Evolutionary conservation across 2,797 vertebrate species (phyloP).

Genomic region (Tenualosa ilisha): DNA sequence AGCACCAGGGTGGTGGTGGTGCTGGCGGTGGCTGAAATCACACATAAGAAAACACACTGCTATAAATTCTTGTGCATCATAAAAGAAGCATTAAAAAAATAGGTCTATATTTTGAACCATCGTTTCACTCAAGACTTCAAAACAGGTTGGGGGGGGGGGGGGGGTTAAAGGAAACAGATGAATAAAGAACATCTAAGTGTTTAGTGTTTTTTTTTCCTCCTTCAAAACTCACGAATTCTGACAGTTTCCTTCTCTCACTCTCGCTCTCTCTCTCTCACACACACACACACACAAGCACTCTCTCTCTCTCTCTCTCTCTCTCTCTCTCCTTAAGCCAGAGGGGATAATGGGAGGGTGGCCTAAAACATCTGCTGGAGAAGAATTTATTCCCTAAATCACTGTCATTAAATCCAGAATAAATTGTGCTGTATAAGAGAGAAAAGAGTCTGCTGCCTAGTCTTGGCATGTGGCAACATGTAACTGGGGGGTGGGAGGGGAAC

Average conservation of each 20-base stretch:
- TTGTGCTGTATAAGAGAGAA: constrained; percentile 49
- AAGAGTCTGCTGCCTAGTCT: constrained; percentile 37
- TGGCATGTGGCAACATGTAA: constrained; percentile 52
- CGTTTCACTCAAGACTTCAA: background rate
- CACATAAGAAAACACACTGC: background rate
- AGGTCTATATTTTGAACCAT: background rate
- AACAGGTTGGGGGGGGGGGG: background rate
- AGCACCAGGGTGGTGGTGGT: background rate
- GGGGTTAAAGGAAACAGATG: constrained; percentile 10
- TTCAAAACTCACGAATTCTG: background rate
- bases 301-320: constrained; percentile 19
- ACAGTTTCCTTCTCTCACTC: background rate
- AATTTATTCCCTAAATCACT: constrained; percentile 68
- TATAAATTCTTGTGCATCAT: constrained; percentile 9
- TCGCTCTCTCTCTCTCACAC: background rate
- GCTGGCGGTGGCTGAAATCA: background rate
- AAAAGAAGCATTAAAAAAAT: background rate
- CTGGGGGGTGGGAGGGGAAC: constrained; percentile 5
- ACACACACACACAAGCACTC: background rate
- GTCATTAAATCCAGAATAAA: constrained; percentile 67
- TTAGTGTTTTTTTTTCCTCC: background rate
- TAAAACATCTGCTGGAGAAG: constrained; percentile 65
- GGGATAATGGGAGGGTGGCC: constrained; percentile 45
- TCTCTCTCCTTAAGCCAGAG: constrained; percentile 33
- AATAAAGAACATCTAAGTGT: background rate